Base-by-base conservation (phyloP, 2,888 invertebrate genomes). In the Tenthredo amoena region DNA sequence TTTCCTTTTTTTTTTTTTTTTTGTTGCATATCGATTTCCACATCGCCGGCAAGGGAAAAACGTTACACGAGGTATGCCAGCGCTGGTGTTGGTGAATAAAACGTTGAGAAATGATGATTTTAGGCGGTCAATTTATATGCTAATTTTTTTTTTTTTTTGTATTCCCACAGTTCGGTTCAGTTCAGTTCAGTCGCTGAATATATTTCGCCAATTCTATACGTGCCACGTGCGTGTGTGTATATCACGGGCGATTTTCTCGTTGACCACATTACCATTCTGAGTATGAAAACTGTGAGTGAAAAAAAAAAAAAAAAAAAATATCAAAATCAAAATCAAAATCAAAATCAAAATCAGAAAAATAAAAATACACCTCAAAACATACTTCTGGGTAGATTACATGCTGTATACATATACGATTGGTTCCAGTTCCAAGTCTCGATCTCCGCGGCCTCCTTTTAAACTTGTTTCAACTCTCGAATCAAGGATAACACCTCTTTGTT, bases 71-170 rank as follows among this genome's bases (percentile, higher is more conserved):
- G 12, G n/a, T 6, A 26, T 21, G 71, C n/a, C 40, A n/a, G 72
- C 2, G 26, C 26, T 26, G 12, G 40, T 72, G 47, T 26, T 18
- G 34, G 21, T 21, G 21, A 77, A 77, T 77, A 77, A 77, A 77
- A 77, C 31, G 18, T 21, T 55, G 77, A 77, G 55, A 34, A 50
- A 77, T 77, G 55, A 77, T 55, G 55, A 77, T 77, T 77, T 77
- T 55, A 18, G 47, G 34, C 55, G 31, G 50, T 77, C 77, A 77
- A 77, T 77, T 55, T 77, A 55, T 77, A 77, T 77, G 77, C 50
- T 77, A 77, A 77, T 77, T 34, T 77, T 76, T 40, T 43, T 18
- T 76, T 21, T 76, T 76, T 43, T 5, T 40, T 68, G 34, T 68
- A 68, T 68, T 34, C 68, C 18, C 12, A 68, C 34, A 68, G 34